These are phyloP conservation scores for Bombus difficillimus DNA, from an alignment of 1,140 invertebrate genomes.

Conservation along the genomic window DNA sequence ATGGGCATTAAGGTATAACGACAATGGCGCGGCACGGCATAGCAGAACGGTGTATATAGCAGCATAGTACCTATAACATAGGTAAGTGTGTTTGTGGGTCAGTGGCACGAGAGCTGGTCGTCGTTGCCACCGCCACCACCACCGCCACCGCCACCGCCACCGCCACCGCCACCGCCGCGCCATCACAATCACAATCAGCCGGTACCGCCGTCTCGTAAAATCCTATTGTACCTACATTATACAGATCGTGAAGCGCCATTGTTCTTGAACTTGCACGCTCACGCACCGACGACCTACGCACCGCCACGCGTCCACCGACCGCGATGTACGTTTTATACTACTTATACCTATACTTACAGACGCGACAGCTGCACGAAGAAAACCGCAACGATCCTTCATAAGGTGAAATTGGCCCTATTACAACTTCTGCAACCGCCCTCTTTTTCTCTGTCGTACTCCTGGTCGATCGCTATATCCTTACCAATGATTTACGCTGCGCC, in stretches of 20 bases:
- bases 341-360: background rate
- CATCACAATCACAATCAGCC: constrained; percentile 47
- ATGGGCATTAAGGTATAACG: constrained; percentile 70
- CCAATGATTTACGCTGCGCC: background rate
- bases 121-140: constrained; percentile 28
- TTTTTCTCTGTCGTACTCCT: background rate
- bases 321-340: background rate
- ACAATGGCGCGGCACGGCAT: constrained; percentile 1
- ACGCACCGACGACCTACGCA: constrained; percentile 66
- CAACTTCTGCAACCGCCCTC: background rate
- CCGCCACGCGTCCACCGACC: background rate
- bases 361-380: no score
- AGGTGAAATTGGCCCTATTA: constrained; percentile 21
- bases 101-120: constrained; percentile 76
- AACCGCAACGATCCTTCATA: constrained; percentile 6
- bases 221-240: constrained; percentile 73
- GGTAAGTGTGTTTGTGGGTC: constrained; percentile 81
- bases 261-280: constrained; percentile 80
- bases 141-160: constrained; percentile 40
- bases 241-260: constrained; percentile 77
- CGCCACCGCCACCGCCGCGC: background rate
- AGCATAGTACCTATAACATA: constrained; percentile 78
- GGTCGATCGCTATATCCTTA: constrained; percentile 35
- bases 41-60: constrained; percentile 59
- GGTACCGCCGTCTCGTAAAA: constrained; percentile 70